A percentile compares a stretch with the other conserved stretches of the same genome.
Evolutionary conservation across 2,888 invertebrate genomes (phyloP).

Genomic region (Eumacrocentrus americanus): DNA sequence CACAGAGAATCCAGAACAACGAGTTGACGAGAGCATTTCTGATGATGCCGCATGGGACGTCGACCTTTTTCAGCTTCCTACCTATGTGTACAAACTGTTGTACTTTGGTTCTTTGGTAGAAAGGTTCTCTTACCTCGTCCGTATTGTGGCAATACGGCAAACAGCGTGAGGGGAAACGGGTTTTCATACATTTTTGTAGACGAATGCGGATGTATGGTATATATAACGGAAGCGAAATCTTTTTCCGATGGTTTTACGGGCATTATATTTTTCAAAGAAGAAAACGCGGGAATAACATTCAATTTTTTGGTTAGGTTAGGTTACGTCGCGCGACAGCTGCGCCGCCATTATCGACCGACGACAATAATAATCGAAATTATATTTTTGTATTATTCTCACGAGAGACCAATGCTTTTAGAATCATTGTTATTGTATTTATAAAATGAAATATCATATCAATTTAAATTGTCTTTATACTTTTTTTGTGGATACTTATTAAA

Average conservation of each 20-base stretch:
- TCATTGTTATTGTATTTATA: too few species aligned
- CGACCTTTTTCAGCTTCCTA: conserved; percentile 20
- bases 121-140: too few species aligned
- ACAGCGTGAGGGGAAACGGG: conserved; percentile 12
- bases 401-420: too few species aligned
- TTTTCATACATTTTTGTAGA: neutral
- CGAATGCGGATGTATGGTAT: neutral
- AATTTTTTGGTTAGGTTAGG: too few species aligned
- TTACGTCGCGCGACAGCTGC: neutral
- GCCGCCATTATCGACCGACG: neutral
- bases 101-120: too few species aligned
- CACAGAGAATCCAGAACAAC: neutral
- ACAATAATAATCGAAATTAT: too few species aligned
- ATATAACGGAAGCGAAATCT: neutral
- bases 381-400: too few species aligned
- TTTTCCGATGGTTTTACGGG: neutral
- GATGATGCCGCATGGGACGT: conserved; percentile 1
- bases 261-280: neutral
- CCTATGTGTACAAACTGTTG: conserved; percentile 7
- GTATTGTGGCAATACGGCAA: too few species aligned
- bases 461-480: too few species aligned
- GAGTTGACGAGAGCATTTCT: neutral
- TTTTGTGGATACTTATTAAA: too few species aligned
- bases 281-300: neutral
- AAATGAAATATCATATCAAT: too few species aligned